Evolutionary conservation across 2,888 invertebrate genomes (phyloP), one percentile per base, ranked within the genome.

Genomic region (Chrysomela aeneicollis): DNA sequence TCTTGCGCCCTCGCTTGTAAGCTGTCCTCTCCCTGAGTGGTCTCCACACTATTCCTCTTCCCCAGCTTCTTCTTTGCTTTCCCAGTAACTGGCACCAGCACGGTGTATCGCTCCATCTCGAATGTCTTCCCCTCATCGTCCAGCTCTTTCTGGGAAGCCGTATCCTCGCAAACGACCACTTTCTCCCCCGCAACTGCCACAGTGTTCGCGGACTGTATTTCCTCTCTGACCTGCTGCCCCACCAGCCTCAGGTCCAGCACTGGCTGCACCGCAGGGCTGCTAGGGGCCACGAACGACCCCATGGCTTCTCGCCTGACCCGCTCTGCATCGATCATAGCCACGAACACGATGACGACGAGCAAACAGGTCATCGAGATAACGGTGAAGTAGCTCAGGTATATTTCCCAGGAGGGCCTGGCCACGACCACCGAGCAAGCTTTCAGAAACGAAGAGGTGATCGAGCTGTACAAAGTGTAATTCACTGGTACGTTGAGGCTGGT

Each of bases 371-470:
- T 87, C 72, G 90, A 83, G 73, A 83, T 84, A 62, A 88, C 84
- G 50, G 86, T 86, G 61, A 84, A 83, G 77, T 87, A 92, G 76
- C 92, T 92, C 55, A 94, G 83, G 67, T 79, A 78, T 4, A 85
- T 84, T 79, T 95, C 95, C 93, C 93, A 95, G 1, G 82, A 81
- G 0, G 94, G 95, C 47, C 94, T 86, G 1, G 87, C 87, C 57
- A 94, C 81, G 1, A 88, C 86, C 10, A 86, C 84, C 0, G 90
- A 87, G 79, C 95, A 95, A 55, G 86, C 82, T 9, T 88, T 86
- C 67, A 95, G 82, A 75, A 89, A 88, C 68, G 89, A 86, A 0
- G 84, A 78, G 0, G 87, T 86, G 69, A 87, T 78, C n/a, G 85
- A 85, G 3, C 92, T 91, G 54, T 90, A 86, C 66, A 94, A 81